These are phyloP conservation scores for Machaerirhynchus nigripectus DNA, from an alignment of 2,113 vertebrate species.

Conservation along the genomic window DNA sequence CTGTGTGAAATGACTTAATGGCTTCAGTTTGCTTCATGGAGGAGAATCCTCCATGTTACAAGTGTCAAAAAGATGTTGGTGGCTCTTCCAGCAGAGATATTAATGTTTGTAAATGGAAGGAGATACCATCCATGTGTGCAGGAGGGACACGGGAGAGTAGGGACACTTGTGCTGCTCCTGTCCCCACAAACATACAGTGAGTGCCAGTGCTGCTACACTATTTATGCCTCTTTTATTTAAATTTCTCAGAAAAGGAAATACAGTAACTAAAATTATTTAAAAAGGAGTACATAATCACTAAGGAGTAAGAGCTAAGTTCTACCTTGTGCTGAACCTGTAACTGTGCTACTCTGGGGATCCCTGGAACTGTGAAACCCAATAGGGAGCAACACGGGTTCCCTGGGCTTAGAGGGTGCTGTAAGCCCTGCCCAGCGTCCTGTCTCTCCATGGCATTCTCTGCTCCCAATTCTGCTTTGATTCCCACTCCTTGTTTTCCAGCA, in stretches of 20 bases:
- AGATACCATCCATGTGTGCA: not conserved
- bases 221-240: not conserved
- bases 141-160: not conserved
- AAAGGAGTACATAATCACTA: not conserved
- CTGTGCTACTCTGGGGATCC: not conserved
- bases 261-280: not conserved
- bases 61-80: not conserved
- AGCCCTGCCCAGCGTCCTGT: rapidly evolving
- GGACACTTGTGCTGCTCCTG: not conserved
- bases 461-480: not conserved
- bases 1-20: not conserved
- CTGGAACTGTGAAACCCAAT: not conserved
- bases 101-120: not conserved
- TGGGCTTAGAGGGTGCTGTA: not conserved
- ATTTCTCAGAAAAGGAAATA: not conserved
- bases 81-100: not conserved
- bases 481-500: rapidly evolving
- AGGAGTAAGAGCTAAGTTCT: not conserved
- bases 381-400: not conserved
- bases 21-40: not conserved
- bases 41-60: not conserved
- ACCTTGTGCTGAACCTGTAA: not conserved
- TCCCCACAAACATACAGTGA: too few relatives aligned
- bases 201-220: not conserved
- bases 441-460: rapidly evolving